phyloP scores from a whole-genome alignment of 2,797 vertebrate species.

The Pseudocheirus occidentalis region DNA sequence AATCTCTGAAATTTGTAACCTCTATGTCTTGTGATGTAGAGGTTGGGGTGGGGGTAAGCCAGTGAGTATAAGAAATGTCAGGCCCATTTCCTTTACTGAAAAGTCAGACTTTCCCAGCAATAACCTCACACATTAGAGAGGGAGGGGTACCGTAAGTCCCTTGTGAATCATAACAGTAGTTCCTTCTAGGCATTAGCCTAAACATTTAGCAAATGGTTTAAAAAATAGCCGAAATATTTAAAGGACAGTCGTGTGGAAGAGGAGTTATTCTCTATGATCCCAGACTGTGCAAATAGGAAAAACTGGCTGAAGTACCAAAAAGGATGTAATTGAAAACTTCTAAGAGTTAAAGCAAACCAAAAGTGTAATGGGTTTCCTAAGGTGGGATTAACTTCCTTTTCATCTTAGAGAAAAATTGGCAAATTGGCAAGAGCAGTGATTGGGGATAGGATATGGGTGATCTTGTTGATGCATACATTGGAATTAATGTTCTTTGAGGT shows the following conservation, averaged over 20 bases:
- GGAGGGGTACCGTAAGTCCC: background rate
- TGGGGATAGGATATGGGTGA: background rate
- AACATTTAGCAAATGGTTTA: background rate
- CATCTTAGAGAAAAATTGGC: background rate
- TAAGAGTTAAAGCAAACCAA: background rate
- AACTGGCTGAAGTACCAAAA: background rate
- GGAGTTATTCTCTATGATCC: background rate
- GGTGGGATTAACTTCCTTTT: background rate
- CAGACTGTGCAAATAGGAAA: background rate
- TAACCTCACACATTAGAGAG: background rate
- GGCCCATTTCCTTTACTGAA: background rate
- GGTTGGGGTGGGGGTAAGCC: background rate
- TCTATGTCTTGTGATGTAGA: background rate
- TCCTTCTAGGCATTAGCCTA: background rate
- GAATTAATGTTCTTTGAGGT: background rate
- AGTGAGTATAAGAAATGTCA: background rate
- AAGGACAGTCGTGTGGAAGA: background rate
- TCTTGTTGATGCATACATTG: background rate
- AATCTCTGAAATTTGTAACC: background rate
- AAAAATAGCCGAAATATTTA: background rate
- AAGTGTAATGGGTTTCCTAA: background rate
- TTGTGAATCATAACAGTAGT: background rate
- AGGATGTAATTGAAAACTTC: background rate
- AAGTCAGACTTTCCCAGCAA: background rate
- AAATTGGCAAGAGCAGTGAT: background rate